Conservation (phyloP, 2,888 invertebrate genomes). For the Leucophenga maculata region DNA sequence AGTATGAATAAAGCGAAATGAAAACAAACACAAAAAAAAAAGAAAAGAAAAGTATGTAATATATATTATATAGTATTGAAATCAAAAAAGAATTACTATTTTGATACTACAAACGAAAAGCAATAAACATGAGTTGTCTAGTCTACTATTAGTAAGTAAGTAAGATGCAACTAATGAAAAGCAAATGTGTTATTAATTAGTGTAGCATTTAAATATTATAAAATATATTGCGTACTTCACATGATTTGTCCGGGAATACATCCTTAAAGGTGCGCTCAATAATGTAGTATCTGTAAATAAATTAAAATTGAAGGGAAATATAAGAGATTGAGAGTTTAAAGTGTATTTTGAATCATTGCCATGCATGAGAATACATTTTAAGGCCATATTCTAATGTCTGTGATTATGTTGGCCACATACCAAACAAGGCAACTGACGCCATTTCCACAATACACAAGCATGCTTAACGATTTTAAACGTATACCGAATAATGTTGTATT, state of each 20-base stretch:
- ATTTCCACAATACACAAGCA: too few relatives aligned
- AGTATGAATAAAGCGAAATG: neutral
- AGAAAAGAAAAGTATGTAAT: conserved; percentile 26
- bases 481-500: too few relatives aligned
- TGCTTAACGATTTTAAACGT: too few relatives aligned
- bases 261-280: conserved; percentile 71
- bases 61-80: neutral
- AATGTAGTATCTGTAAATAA: conserved; percentile 66
- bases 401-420: too few relatives aligned
- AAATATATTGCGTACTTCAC: conserved; percentile 72
- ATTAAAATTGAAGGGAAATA: conserved; percentile 29
- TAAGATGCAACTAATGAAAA: conserved; percentile 28
- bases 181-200: neutral
- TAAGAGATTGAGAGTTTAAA: too few relatives aligned
- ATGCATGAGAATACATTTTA: too few relatives aligned
- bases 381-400: too few relatives aligned
- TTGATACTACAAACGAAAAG: neutral
- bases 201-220: conserved; percentile 60
- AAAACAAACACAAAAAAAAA: too few relatives aligned
- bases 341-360: too few relatives aligned
- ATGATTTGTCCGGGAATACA: conserved; percentile 68
- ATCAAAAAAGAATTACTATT: neutral
- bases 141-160: neutral
- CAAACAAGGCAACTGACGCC: too few relatives aligned
- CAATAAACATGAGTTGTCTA: conserved; percentile 1